Evolutionary conservation across 92 coral and sea anemone genomes (phyloP), one percentile per base, ranked within the genome.

Genomic region (Phymanthus crucifer): DNA sequence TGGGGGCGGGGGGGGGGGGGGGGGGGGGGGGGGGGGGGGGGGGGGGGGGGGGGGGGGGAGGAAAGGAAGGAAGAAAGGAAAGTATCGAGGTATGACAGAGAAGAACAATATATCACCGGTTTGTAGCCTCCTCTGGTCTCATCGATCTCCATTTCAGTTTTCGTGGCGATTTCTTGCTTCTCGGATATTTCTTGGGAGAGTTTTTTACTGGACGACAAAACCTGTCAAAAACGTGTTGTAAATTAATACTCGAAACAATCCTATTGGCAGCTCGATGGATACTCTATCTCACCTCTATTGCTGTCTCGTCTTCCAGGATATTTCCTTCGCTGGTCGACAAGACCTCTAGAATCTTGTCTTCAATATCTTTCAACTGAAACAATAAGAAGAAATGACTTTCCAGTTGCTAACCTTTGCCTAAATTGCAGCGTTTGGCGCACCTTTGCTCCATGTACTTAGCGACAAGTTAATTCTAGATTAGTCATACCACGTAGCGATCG

Each of bases 241-340:
- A 21, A 21, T 54, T 54, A 54, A 1, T 54, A 54, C 3, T 3
- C 2, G 1, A 21, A 21, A 54, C 24, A 21, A 54, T 3, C 64
- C n/a, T 54, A 26, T 54, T 54, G 2, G 64, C 31, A 54, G 11
- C 24, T 54, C 12, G n/a, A 4, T 9, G 0, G 0, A 38, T 38
- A 38, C n/a, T 50, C 31, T 54, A 29, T 46, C 52, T 35, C 73
- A 95, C 98, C 96, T 95, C 98, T 45, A 95, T 95, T 29, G 98
- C 99, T 27, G 91, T 93, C 67, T 95, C 99, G 66, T 95, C 99
- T 64, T 95, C 99, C 43, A 95, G 84, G 56, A 95, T 95, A 54
- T 95, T 93, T 17, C 99, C 99, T 75, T 95, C 99, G 67, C 97
- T 90, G 34, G 99, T 90, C 6, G 99, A 95, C n/a, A 95, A 74